These are phyloP conservation scores for Cacoxenus indagator DNA, from an alignment of 2,888 invertebrate genomes.

Conservation along the genomic window DNA sequence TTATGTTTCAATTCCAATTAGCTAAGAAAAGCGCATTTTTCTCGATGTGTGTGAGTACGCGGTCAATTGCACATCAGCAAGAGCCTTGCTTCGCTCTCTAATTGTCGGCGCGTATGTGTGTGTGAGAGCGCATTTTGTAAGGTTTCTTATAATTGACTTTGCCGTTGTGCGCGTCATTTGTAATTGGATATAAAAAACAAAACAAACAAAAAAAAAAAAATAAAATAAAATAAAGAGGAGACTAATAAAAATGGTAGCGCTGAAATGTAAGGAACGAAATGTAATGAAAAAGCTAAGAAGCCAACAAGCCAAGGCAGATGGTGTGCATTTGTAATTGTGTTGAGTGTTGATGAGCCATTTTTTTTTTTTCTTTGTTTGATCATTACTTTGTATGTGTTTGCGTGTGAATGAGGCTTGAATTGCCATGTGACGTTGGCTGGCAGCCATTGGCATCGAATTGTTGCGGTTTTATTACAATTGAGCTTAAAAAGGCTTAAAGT, in stretches of 20 bases:
- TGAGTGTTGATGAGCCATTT: too few species aligned
- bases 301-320: too few species aligned
- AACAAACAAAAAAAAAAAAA: too few species aligned
- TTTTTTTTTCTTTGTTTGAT: neutral
- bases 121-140: neutral
- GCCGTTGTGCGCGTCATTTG: slow-evolving; percentile 48
- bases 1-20: slow-evolving; percentile 71
- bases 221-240: too few species aligned
- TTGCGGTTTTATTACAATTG: too few species aligned
- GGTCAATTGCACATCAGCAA: slow-evolving; percentile 33
- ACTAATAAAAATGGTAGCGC: neutral
- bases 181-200: slow-evolving; percentile 50
- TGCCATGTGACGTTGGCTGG: neutral
- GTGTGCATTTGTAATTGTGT: too few species aligned
- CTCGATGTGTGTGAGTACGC: slow-evolving; percentile 38
- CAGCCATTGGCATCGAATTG: too few species aligned
- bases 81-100: neutral
- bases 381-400: neutral
- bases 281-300: too few species aligned
- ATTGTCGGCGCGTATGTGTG: neutral
- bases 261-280: neutral
- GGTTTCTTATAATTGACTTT: slow-evolving; percentile 51
- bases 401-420: neutral
- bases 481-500: too few species aligned
- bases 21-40: slow-evolving; percentile 57